phyloP scores from a whole-genome alignment of 1,140 invertebrate genomes.

The Lamellibrachia luymesi region DNA sequence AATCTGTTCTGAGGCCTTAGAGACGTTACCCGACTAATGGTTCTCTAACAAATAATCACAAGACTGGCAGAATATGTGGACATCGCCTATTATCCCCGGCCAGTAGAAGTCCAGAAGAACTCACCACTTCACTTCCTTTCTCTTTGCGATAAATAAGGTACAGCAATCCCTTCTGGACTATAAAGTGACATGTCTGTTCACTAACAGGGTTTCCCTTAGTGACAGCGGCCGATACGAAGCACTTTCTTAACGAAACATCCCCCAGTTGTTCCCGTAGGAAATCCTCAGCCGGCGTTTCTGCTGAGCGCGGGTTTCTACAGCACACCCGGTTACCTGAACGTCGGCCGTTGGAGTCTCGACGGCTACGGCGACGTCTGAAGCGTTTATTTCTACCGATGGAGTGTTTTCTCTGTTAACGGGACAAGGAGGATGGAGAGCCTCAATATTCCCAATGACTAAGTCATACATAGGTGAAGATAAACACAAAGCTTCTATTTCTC shows the following conservation, averaged over 20 bases:
- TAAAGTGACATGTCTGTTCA: background rate
- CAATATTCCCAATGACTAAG: too few relatives aligned
- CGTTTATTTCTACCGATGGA: background rate
- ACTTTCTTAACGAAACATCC: background rate
- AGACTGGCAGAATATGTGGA: background rate
- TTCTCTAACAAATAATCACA: conserved; percentile 13
- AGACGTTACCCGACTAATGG: too few relatives aligned
- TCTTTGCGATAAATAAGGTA: background rate
- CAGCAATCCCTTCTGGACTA: background rate
- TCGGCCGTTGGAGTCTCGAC: too few relatives aligned
- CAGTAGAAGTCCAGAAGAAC: conserved; percentile 8
- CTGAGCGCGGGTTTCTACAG: background rate
- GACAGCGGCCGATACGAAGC: background rate
- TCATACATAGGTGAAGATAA: background rate
- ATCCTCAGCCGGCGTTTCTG: background rate
- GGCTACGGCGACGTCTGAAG: background rate
- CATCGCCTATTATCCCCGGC: conserved; percentile 19
- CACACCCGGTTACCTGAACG: background rate
- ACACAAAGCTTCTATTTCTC: background rate
- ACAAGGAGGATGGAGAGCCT: too few relatives aligned
- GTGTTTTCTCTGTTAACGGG: too few relatives aligned
- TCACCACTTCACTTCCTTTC: conserved; percentile 7
- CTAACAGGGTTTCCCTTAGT: background rate
- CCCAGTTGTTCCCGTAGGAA: background rate
- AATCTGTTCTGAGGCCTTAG: background rate